Percentiles rank a stretch among this genome's conserved stretches.
Conservation (phyloP, 2,797 vertebrate genomes). For the Melanotaenia nigrans region DNA sequence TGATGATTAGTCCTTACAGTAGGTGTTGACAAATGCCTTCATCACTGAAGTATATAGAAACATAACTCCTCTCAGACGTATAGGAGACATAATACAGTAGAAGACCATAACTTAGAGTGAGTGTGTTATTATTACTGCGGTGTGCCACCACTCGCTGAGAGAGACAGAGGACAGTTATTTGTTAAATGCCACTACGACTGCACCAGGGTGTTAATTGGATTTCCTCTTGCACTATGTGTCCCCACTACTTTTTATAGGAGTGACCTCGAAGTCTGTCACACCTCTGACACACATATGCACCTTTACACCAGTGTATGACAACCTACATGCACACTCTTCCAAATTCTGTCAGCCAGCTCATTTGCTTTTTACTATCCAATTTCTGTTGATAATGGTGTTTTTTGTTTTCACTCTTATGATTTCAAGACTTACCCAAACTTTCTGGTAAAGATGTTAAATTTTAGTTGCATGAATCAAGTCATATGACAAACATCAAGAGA, state of each 20-base stretch:
- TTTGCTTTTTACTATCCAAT: not conserved
- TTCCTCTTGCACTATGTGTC: constrained; percentile 64
- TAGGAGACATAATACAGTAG: constrained; percentile 67
- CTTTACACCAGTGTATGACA: not conserved
- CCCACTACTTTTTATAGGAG: constrained; percentile 65
- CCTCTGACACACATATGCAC: not conserved
- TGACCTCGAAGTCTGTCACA: constrained; percentile 69
- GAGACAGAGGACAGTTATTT: constrained; percentile 71
- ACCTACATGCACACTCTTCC: not conserved
- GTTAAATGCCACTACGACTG: constrained; percentile 73
- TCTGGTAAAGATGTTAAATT: not conserved
- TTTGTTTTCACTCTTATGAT: not conserved
- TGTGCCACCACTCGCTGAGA: constrained; percentile 12
- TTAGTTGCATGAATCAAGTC: not conserved
- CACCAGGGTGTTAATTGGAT: constrained; percentile 74
- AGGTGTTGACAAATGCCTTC: constrained; percentile 70
- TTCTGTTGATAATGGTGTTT: not conserved
- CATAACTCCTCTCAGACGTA: constrained; percentile 65
- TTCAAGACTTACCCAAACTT: not conserved
- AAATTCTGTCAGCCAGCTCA: not conserved
- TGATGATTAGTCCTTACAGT: constrained; percentile 69
- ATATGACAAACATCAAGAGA: not conserved
- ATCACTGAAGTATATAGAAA: constrained; percentile 65
- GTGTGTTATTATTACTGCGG: constrained; percentile 66
- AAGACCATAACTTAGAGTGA: constrained; percentile 74